phyloP scores from a whole-genome alignment of 2,888 invertebrate genomes.

The Dasysyrphus albostriatus region DNA sequence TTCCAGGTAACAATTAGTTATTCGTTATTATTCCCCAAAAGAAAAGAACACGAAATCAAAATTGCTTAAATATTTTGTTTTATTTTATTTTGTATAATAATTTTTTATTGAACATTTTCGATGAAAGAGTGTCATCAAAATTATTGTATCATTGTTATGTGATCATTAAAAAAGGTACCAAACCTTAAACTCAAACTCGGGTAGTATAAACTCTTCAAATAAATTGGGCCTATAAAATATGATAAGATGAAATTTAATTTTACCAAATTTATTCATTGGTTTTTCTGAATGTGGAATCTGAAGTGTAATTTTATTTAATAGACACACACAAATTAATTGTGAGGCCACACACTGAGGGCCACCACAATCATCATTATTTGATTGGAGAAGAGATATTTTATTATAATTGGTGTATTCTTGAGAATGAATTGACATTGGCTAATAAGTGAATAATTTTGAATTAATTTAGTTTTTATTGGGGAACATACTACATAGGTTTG shows the following conservation, averaged over 20 bases:
- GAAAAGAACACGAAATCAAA: slow-evolving; percentile 1
- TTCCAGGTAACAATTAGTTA: neutral
- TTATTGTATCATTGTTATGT: slow-evolving; percentile 6
- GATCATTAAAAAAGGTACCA: neutral
- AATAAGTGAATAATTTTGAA: slow-evolving; percentile 32
- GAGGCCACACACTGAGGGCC: slow-evolving; percentile 35
- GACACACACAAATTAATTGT: neutral
- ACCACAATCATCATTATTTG: slow-evolving; percentile 10
- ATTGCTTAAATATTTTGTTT: slow-evolving; percentile 10
- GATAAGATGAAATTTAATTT: slow-evolving; percentile 1
- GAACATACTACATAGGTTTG: neutral
- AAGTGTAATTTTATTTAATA: slow-evolving; percentile 16
- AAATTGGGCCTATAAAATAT: neutral
- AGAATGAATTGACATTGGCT: slow-evolving; percentile 13
- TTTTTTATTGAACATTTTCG: neutral
- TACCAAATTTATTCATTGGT: slow-evolving; percentile 26
- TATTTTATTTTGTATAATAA: neutral
- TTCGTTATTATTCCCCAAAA: neutral
- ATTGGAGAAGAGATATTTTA: slow-evolving; percentile 7
- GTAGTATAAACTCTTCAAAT: slow-evolving; percentile 12
- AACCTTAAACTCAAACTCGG: neutral
- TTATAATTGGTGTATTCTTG: slow-evolving; percentile 27
- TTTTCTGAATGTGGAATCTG: neutral
- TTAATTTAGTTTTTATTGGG: neutral
- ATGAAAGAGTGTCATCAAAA: slow-evolving; percentile 1